Evolutionary conservation across 1,140 invertebrate genomes (phyloP), one percentile per base, ranked within the genome.

Genomic region (Drosophila leontia): DNA sequence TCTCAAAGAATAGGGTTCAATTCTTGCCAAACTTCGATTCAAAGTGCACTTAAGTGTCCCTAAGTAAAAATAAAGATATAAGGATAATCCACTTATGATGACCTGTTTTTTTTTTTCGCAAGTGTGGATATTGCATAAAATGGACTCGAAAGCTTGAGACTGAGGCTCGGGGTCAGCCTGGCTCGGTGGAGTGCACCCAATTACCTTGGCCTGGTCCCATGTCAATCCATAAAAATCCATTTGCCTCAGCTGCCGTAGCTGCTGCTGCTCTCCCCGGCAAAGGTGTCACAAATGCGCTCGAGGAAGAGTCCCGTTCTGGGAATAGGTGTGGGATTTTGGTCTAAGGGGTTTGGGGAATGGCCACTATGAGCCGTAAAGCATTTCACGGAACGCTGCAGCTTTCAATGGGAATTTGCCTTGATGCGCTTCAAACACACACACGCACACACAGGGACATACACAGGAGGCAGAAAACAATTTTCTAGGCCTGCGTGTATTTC

Each of bases 221-320:
- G 84, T 90, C 84, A 88, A 85, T 88, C 85, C 85, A 90, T 88
- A 88, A 88, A 87, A 88, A 88, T 88, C 85, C 85, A 88, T 88
- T 88, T 88, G 81, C 69, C 71, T 77, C 51, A 59, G 60, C 60
- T 62, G 68, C 62, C 41, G 53, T 57, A 50, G 62, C 29, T 51
- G 65, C 50, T 44, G 62, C 29, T 51, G 65, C 50, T 44, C 32
- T 45, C 34, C 26, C 50, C 57, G 17, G 47, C 76, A 58, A 59
- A 88, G 85, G 85, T 88, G 85, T 90, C 85, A 85, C 85, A 90
- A 88, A 88, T 88, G 85, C 78, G 79, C 78, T 90, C 70, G 83
- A 90, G 85, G 47, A 78, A 78, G 50, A 72, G 58, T 63, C 32
- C 29, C 29, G n/a, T 11, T 56, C 13, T 39, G 71, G 44, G 56